Conservation (phyloP, 2,113 vertebrate species). For the Calidris pugnax region DNA sequence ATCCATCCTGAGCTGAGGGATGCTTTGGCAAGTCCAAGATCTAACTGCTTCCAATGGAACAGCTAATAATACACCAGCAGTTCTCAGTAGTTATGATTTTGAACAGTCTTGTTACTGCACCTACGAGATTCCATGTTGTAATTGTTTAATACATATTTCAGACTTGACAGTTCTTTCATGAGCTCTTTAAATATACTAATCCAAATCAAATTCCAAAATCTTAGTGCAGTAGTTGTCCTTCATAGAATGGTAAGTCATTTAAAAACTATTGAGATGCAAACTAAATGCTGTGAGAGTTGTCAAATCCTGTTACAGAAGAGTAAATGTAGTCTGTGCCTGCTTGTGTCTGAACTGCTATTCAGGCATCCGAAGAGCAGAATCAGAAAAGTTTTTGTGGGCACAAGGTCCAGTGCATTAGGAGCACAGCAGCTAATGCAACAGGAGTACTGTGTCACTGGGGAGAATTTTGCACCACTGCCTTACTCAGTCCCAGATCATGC, state of each 20-base stretch:
- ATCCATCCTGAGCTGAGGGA: background rate
- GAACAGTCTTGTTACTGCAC: background rate
- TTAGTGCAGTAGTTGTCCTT: background rate
- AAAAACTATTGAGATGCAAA: background rate
- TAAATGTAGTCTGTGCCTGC: background rate
- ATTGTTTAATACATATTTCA: background rate
- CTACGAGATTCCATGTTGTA: background rate
- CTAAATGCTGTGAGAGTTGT: background rate
- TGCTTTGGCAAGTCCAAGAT: background rate
- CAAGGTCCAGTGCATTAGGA: background rate
- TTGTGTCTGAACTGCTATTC: background rate
- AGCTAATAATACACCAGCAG: background rate
- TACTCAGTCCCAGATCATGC: background rate
- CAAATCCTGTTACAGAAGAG: background rate
- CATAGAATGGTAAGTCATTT: background rate
- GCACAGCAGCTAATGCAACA: background rate
- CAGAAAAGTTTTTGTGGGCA: background rate
- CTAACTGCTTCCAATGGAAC: background rate
- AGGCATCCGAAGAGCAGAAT: background rate
- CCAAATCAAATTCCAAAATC: background rate
- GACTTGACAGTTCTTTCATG: background rate
- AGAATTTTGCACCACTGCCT: background rate
- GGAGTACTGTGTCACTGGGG: background rate
- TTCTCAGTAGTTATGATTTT: background rate
- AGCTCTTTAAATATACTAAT: background rate